These are phyloP conservation scores for Paramormyrops kingsleyae DNA, from an alignment of 2,113 vertebrate genomes.

Conservation along the genomic window DNA sequence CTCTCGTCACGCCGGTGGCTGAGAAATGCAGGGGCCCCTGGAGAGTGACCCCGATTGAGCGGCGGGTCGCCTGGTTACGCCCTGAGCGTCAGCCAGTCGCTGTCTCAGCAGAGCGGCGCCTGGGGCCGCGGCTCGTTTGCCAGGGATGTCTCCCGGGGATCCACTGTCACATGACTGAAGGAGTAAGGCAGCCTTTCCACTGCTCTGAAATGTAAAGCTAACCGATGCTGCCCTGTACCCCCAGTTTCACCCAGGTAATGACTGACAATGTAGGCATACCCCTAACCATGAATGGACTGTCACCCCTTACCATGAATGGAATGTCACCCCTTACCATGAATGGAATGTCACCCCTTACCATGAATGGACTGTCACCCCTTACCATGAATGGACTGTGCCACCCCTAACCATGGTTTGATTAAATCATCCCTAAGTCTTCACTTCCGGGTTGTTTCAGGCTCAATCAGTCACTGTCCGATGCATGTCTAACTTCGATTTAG, in stretches of 20 bases:
- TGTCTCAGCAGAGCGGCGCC: not conserved
- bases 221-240: not conserved
- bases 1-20: not conserved
- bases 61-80: not conserved
- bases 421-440: not conserved
- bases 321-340: not conserved
- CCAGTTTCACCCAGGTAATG: not conserved
- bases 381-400: not conserved
- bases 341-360: not conserved
- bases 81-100: not conserved
- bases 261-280: not conserved
- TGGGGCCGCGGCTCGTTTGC: not conserved
- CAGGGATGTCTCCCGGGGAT: not conserved
- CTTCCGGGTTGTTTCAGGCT: not conserved
- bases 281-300: not conserved
- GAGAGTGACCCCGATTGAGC: not conserved
- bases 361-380: not conserved
- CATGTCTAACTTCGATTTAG: not conserved
- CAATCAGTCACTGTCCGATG: not conserved
- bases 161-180: not conserved
- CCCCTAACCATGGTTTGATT: too few species aligned
- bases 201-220: not conserved
- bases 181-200: not conserved
- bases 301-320: not conserved
- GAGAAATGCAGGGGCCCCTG: not conserved